Evolutionary conservation across 2,113 vertebrate species (phyloP).

Genomic region (Emydocephalus ijimae): DNA sequence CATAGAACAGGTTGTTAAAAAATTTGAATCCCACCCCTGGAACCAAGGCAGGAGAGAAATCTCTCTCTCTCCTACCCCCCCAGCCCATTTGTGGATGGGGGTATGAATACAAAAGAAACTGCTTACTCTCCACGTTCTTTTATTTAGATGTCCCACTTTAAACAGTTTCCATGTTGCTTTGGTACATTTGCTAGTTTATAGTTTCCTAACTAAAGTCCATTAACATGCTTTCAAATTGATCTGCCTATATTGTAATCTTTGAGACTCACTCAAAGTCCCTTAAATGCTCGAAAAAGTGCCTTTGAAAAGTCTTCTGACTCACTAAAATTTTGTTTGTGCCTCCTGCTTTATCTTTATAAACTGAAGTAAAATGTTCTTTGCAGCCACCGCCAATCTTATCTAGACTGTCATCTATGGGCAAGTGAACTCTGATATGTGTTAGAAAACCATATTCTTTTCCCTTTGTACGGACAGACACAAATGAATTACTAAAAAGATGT

Average conservation of each 20-base stretch:
- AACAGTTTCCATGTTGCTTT: constrained; percentile 43
- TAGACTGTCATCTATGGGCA: constrained; percentile 34
- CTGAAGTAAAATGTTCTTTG: constrained; percentile 1
- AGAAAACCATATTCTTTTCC: constrained; percentile 31
- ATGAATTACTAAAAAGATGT: constrained; percentile 50
- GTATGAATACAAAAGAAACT: constrained; percentile 5
- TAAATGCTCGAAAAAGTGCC: constrained; percentile 16
- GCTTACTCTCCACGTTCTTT: constrained; percentile 48
- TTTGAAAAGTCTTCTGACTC: constrained; percentile 6
- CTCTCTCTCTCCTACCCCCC: too few species aligned
- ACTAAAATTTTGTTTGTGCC: background rate
- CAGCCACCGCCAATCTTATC: constrained; percentile 3
- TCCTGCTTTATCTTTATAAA: constrained; percentile 4
- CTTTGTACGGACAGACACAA: constrained; percentile 54
- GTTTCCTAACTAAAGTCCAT: constrained; percentile 45
- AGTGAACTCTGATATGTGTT: constrained; percentile 28
- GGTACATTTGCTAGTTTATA: constrained; percentile 53
- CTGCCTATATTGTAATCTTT: constrained; percentile 36
- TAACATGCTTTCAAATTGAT: constrained; percentile 31
- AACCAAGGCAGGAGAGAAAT: background rate
- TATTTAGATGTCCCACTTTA: constrained; percentile 43
- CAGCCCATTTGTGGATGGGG: background rate
- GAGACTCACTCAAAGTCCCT: constrained; percentile 31
- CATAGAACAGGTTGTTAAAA: too few species aligned
- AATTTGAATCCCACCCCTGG: too few species aligned